Conservation (phyloP, 2,113 vertebrate genomes). For the Cyphomyrus discorhynchus region DNA sequence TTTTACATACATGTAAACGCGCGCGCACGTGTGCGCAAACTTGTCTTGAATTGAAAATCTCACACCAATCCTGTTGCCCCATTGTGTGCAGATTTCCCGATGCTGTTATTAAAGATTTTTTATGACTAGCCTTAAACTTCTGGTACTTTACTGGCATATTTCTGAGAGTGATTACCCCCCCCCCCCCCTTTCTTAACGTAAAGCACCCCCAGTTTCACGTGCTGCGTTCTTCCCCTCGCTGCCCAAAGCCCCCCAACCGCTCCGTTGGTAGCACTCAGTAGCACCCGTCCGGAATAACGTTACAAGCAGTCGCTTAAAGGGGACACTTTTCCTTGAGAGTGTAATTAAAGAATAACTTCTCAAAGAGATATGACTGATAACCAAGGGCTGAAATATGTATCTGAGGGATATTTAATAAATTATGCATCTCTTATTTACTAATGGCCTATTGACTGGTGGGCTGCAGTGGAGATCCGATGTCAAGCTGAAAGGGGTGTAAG, state of each 20-base stretch:
- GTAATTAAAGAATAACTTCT: constrained; percentile 78
- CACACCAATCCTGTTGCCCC: neutral
- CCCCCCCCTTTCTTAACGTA: constrained; percentile 18
- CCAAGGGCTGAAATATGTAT: constrained; percentile 82
- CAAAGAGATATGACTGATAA: constrained; percentile 67
- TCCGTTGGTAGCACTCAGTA: neutral
- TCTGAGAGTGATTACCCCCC: neutral
- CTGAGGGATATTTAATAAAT: constrained; percentile 84
- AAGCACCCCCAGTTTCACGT: neutral
- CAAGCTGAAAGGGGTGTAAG: constrained; percentile 44
- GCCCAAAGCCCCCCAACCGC: neutral
- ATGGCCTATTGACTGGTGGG: constrained; percentile 82
- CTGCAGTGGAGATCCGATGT: constrained; percentile 71
- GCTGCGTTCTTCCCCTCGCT: neutral
- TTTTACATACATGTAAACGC: too few species aligned
- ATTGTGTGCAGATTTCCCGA: neutral
- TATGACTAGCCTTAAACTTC: neutral
- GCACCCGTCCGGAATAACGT: constrained; percentile 30
- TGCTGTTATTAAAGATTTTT: neutral
- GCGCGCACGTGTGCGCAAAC: too few species aligned
- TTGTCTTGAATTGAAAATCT: too few species aligned
- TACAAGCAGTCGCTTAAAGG: constrained; percentile 69
- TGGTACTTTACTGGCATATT: constrained; percentile 14
- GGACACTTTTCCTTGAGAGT: constrained; percentile 68
- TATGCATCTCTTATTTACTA: constrained; percentile 85